Percentiles rank a stretch among this genome's conserved stretches.
These are phyloP conservation scores for Carassius gibelio DNA, from an alignment of 2,113 vertebrate genomes.

Conservation along the genomic window DNA sequence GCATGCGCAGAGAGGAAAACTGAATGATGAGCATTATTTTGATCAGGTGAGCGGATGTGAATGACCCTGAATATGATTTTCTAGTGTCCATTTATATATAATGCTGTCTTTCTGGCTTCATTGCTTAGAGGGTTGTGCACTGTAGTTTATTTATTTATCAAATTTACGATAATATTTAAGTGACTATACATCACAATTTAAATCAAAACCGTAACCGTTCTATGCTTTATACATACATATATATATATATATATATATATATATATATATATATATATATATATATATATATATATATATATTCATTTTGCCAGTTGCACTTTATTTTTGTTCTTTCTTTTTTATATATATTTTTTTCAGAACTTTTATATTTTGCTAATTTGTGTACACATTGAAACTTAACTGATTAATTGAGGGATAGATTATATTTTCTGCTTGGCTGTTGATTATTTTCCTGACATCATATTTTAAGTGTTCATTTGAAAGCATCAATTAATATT, in stretches of 20 bases:
- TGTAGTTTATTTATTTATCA: background rate
- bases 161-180: background rate
- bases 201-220: background rate
- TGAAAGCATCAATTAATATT: background rate
- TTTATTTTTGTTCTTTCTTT: background rate
- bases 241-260: background rate
- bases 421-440: background rate
- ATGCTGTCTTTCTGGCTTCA: background rate
- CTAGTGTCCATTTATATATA: fast-evolving
- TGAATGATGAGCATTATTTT: background rate
- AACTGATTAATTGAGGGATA: background rate
- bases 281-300: background rate
- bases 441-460: background rate
- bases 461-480: background rate
- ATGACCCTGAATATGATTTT: fast-evolving
- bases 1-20: background rate
- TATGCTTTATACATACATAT: background rate
- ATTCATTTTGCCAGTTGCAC: background rate
- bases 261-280: background rate
- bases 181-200: background rate
- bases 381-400: background rate
- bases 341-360: no score
- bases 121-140: background rate
- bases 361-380: no score
- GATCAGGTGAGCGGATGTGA: conserved; percentile 13